phyloP scores from a whole-genome alignment of 2,797 vertebrate species.

The Ctenochaetus hawaiiensis region DNA sequence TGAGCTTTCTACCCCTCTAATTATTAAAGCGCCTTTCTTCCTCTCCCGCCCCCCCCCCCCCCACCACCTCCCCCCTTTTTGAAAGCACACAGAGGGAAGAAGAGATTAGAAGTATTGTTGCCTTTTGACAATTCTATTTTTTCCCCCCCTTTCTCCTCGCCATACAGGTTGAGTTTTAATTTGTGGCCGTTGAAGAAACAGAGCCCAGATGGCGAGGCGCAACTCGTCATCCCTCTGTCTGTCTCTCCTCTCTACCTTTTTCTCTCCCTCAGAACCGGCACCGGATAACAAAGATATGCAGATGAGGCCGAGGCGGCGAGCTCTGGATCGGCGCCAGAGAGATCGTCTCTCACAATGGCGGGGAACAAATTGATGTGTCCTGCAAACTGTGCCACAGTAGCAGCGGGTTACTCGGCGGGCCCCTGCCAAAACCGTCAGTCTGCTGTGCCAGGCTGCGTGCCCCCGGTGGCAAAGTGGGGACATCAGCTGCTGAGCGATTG shows the following conservation, averaged over 20 bases:
- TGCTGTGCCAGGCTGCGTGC: constrained; percentile 60
- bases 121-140: constrained; percentile 92
- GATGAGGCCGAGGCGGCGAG: constrained; percentile 87
- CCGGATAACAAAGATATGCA: constrained; percentile 99
- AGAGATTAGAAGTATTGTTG: constrained; percentile 99
- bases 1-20: constrained; percentile 98
- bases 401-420: constrained; percentile 86
- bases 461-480: constrained; percentile 66
- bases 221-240: constrained; percentile 70
- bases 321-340: constrained; percentile 92
- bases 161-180: constrained; percentile 99
- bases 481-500: constrained; percentile 87
- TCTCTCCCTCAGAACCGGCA: constrained; percentile 82
- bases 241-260: constrained; percentile 58
- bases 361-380: constrained; percentile 95
- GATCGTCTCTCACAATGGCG: constrained; percentile 91
- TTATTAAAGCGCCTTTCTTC: constrained; percentile 98
- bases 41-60: constrained; percentile 55
- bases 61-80: constrained; percentile 91
- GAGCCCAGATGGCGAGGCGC: constrained; percentile 93
- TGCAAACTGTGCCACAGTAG: constrained; percentile 88
- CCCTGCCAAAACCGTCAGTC: constrained; percentile 88
- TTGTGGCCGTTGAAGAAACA: constrained; percentile 92
- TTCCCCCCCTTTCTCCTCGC: constrained; percentile 8
- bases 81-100: constrained; percentile 95